Evolutionary conservation across 2,797 vertebrate genomes (phyloP).

Genomic region (Tachyglossus aculeatus): DNA sequence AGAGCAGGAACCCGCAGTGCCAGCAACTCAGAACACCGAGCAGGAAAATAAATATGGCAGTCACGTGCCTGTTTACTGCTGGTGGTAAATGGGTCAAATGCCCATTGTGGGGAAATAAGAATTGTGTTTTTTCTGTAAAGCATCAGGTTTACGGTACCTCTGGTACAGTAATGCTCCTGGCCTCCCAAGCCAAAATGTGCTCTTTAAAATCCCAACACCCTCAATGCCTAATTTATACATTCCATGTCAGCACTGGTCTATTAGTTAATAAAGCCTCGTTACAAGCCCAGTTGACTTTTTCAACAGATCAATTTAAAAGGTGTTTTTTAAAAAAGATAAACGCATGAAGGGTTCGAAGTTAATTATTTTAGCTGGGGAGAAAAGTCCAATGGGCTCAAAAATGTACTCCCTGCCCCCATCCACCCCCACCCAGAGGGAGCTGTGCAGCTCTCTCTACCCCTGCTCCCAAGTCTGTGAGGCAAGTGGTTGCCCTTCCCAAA

Average conservation of each 20-base stretch:
- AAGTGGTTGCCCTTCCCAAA: no score
- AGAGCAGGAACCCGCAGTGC: no score
- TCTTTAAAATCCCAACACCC: not conserved
- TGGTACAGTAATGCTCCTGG: not conserved
- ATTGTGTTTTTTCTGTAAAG: not conserved
- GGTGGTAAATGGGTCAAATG: not conserved
- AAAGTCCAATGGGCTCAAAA: no score
- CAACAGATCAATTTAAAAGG: not conserved
- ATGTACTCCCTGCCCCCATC: no score
- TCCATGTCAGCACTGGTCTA: not conserved
- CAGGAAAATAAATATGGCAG: no score
- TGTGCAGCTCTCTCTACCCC: no score
- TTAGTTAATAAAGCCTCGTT: not conserved
- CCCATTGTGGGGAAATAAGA: not conserved
- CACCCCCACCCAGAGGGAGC: no score
- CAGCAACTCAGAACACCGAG: no score
- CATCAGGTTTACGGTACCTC: not conserved
- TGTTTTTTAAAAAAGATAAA: conserved; percentile 8
- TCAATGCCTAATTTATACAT: not conserved
- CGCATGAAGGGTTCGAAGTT: no score
- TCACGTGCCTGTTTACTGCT: no score
- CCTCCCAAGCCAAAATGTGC: not conserved
- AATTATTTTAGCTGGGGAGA: no score
- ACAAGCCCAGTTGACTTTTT: not conserved
- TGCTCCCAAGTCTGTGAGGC: no score